Base-by-base conservation (phyloP, 2,888 invertebrate species). In the Cephus sareptanus region DNA sequence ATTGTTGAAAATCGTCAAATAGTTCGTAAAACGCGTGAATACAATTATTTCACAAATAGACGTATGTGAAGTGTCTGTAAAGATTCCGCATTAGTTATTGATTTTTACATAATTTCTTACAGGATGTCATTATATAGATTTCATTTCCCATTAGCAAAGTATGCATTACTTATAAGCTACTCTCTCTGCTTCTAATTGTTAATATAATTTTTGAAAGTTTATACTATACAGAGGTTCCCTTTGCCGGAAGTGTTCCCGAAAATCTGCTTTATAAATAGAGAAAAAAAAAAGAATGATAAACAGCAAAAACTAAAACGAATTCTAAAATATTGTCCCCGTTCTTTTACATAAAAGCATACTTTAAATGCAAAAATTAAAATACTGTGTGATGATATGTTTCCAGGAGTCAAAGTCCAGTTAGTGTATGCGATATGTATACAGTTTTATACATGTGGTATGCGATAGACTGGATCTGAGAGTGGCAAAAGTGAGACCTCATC, bases 371-470 rank as follows among this genome's bases (percentile, higher is more conserved):
- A 77, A 76, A 74, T 69, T 79, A 68, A 75, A 30, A 77, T 34
- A 31, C 78, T 82, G 83, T 89, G 81, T 85, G 84, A 78, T 87
- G 85, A 88, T 89, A 83, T 89, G 89, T 84, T 89, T 89, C 83
- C 89, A 89, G 89, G 87, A 88, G 77, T 87, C 86, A 85, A 85
- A 85, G 82, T 83, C 85, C 87, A 87, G 87, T 89, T 89, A 89
- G 87, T 88, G 87, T 86, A 84, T 83, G 82, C 83, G 81, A 85
- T 86, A 85, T 84, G 85, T 88, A 86, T 87, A 84, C 83, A 83
- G 81, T 84, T 85, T 80, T 86, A 86, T 88, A 87, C 85, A 85
- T 85, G 83, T 82, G 80, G 85, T 86, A 85, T 84, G 84, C 83
- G 83, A 84, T 86, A 85, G 85, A 86, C 85, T 87, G 87, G 82